These are phyloP conservation scores for Amphipoea lucens DNA, from an alignment of 2,888 invertebrate genomes.

Conservation along the genomic window DNA sequence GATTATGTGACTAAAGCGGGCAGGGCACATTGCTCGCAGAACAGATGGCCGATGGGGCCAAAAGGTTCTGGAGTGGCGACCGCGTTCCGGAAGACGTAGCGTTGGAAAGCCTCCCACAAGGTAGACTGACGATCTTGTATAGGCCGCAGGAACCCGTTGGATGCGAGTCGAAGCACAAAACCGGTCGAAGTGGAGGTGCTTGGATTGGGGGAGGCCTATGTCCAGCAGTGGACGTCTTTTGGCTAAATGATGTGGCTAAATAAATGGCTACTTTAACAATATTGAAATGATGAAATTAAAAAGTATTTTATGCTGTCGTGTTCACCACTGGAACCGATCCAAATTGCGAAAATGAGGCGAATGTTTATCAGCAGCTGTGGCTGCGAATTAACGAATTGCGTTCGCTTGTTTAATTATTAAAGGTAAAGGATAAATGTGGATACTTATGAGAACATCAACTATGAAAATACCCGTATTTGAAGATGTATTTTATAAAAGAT, in stretches of 20 bases:
- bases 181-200: too few relatives aligned
- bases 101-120: too few relatives aligned
- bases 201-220: too few relatives aligned
- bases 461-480: constrained; percentile 38
- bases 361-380: constrained; percentile 78
- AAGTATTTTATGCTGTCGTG: constrained; percentile 58
- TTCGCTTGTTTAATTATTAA: constrained; percentile 64
- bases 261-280: not conserved
- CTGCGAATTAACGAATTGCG: constrained; percentile 78
- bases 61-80: too few relatives aligned
- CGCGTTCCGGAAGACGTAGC: too few relatives aligned
- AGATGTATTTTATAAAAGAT: not conserved
- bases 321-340: constrained; percentile 82
- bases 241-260: not conserved
- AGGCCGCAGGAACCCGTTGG: too few relatives aligned
- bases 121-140: too few relatives aligned
- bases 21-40: too few relatives aligned
- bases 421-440: constrained; percentile 48
- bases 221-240: too few relatives aligned
- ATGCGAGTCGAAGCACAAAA: too few relatives aligned
- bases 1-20: too few relatives aligned
- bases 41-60: too few relatives aligned
- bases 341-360: constrained; percentile 77
- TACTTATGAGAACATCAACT: constrained; percentile 22
- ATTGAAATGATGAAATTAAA: constrained; percentile 8